Base-by-base conservation (phyloP, 1,140 invertebrate species). In the Ceratosolen solmsi region DNA sequence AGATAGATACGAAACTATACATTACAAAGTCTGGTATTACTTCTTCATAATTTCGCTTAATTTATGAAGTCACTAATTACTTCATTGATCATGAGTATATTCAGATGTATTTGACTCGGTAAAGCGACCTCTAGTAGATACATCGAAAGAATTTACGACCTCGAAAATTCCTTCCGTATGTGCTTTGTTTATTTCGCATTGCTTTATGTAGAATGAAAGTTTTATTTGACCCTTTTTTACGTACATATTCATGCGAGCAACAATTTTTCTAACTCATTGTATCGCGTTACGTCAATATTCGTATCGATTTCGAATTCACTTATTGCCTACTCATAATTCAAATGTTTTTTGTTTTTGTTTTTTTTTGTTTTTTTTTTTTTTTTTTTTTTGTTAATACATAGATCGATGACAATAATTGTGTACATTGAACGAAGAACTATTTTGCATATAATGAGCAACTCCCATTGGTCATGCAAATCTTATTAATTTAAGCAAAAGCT, bases 401-500 rank as follows among this genome's bases (percentile, higher is more conserved):
- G 20, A 71, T 27, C 80, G 49, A 17, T 71, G 77, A 27, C 7
- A 56, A 56, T 79, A 54, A 4, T 5, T 20, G 5, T 27, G 38
- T 27, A 46, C 1, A 46, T 41, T 15, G 11, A 71, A 71, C 22
- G 22, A 58, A 51, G 13, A 70, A 72, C 68, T 60, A 33, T 41
- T 80, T 80, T 33, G 54, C 54, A 73, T 25, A 80, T 73, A 73
- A 60, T 73, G 68, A 80, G n/a, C 22, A 60, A 15, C 4, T 13
- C 17, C 25, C 11, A 63, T 36, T 49, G 8, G 56, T 33, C 51
- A 79, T 79, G 76, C 30, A 49, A 79, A 70, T 79, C 22, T 25
- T 71, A 71, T 79, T 71, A 56, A 79, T 79, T 79, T 79, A 79
- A 56, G 25, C 68, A 58, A 17, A 54, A 68, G 8, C 25, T 22